phyloP scores from a whole-genome alignment of 2,797 vertebrate species.

The Cyclura pinguis region DNA sequence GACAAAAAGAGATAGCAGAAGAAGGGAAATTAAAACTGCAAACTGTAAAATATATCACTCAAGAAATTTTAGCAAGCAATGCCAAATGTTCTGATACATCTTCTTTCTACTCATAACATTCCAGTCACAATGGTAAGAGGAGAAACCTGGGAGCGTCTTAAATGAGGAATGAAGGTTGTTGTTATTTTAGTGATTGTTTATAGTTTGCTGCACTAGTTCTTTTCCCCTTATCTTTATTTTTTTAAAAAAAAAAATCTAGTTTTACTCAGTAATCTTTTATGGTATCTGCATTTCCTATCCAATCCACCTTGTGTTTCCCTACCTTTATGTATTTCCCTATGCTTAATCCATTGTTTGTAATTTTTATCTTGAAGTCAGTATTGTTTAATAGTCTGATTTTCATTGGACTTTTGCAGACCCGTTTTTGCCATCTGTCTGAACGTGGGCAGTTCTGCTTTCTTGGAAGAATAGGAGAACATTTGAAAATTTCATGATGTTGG shows the following conservation, averaged over 20 bases:
- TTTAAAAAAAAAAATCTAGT: neutral
- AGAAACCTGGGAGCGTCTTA: neutral
- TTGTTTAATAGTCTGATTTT: neutral
- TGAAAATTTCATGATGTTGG: neutral
- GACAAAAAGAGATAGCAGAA: neutral
- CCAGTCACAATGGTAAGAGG: neutral
- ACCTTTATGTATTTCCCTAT: neutral
- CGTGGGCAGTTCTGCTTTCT: neutral
- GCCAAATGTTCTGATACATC: neutral
- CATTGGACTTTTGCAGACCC: neutral
- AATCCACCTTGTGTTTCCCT: neutral
- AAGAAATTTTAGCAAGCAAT: neutral
- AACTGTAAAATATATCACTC: neutral
- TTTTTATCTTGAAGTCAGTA: neutral
- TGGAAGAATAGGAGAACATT: neutral
- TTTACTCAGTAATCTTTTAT: neutral
- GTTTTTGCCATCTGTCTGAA: neutral
- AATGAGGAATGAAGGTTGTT: neutral
- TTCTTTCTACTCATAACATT: neutral
- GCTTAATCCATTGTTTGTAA: neutral
- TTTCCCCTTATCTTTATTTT: neutral
- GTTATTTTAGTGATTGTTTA: neutral
- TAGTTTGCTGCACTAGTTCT: neutral
- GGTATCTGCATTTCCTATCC: neutral
- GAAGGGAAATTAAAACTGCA: neutral